Conservation (phyloP, 2,888 invertebrate species). For the Linnaemya tessellans region DNA sequence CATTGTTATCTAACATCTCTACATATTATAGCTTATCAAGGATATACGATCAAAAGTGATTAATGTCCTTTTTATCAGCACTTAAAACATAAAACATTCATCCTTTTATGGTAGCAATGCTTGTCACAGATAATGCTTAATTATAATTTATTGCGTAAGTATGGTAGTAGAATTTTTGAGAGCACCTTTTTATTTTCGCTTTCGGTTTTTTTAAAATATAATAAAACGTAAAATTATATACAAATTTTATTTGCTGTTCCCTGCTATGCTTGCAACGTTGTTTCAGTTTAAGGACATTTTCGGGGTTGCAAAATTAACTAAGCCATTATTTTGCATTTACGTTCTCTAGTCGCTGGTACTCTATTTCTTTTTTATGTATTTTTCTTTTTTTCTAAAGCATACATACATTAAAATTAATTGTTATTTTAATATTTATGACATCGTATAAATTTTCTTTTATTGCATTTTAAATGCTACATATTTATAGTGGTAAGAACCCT, state of each 20-base stretch:
- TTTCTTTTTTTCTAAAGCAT: constrained; percentile 17
- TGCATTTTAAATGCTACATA: constrained; percentile 69
- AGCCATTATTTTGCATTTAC: constrained; percentile 71
- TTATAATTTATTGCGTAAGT: constrained; percentile 71
- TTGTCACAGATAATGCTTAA: constrained; percentile 72
- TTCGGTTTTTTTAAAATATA: constrained; percentile 8
- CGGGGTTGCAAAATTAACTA: constrained; percentile 71
- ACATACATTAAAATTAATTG: constrained; percentile 71
- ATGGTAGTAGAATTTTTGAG: constrained; percentile 57
- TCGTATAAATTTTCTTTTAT: constrained; percentile 71
- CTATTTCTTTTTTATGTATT: neutral
- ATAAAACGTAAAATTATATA: constrained; percentile 55
- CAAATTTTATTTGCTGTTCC: constrained; percentile 48
- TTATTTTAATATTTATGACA: constrained; percentile 73
- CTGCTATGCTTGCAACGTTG: constrained; percentile 11
- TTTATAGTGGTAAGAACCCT: constrained; percentile 63
- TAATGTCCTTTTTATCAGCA: constrained; percentile 70
- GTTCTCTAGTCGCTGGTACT: constrained; percentile 17
- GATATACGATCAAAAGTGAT: constrained; percentile 68
- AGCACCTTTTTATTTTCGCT: constrained; percentile 64
- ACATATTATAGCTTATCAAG: constrained; percentile 63
- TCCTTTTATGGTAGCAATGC: constrained; percentile 71
- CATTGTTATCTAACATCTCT: constrained; percentile 57
- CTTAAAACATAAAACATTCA: constrained; percentile 64
- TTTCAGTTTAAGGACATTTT: constrained; percentile 13